Conservation (phyloP, 1,140 invertebrate genomes). For the Drosophila punjabiensis region DNA sequence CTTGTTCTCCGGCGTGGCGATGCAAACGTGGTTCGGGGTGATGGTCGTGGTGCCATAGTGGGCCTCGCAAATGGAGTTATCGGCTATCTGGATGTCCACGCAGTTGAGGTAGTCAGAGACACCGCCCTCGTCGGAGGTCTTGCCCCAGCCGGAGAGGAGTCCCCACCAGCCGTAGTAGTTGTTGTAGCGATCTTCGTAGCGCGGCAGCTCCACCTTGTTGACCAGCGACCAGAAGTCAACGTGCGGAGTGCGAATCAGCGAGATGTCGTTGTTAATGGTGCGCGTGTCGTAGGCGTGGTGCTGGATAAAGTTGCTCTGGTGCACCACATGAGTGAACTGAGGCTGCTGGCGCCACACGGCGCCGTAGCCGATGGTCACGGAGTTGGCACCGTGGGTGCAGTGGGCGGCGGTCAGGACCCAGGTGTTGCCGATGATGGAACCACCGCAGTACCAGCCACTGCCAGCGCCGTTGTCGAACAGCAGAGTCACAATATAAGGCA, state of each 20-base stretch:
- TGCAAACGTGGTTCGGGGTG: slow-evolving; percentile 58
- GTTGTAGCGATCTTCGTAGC: slow-evolving; percentile 29
- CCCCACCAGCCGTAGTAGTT: slow-evolving; percentile 46
- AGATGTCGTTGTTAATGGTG: slow-evolving; percentile 42
- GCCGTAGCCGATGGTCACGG: slow-evolving; percentile 35
- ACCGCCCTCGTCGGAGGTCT: slow-evolving; percentile 19
- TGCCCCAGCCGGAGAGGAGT: slow-evolving; percentile 54
- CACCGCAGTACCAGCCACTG: slow-evolving; percentile 86
- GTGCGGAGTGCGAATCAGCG: slow-evolving; percentile 38
- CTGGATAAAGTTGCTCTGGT: slow-evolving; percentile 16
- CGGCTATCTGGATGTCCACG: slow-evolving; percentile 40
- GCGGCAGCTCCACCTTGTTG: slow-evolving; percentile 54
- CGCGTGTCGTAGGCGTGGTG: slow-evolving; percentile 27
- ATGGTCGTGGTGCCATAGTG: slow-evolving; percentile 30
- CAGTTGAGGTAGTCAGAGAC: slow-evolving; percentile 37
- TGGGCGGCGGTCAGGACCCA: slow-evolving; percentile 85
- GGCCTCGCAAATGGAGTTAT: slow-evolving; percentile 30
- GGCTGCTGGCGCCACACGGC: slow-evolving; percentile 33
- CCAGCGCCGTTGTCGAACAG: slow-evolving; percentile 82
- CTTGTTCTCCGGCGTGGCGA: slow-evolving; percentile 41
- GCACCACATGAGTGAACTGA: slow-evolving; percentile 25
- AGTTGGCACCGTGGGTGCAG: slow-evolving; percentile 51
- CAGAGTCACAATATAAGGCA: slow-evolving; percentile 85
- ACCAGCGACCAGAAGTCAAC: slow-evolving; percentile 50
- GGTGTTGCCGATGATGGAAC: slow-evolving; percentile 87